phyloP scores from a whole-genome alignment of 1,140 invertebrate species.

The Homalodisca vitripennis region DNA sequence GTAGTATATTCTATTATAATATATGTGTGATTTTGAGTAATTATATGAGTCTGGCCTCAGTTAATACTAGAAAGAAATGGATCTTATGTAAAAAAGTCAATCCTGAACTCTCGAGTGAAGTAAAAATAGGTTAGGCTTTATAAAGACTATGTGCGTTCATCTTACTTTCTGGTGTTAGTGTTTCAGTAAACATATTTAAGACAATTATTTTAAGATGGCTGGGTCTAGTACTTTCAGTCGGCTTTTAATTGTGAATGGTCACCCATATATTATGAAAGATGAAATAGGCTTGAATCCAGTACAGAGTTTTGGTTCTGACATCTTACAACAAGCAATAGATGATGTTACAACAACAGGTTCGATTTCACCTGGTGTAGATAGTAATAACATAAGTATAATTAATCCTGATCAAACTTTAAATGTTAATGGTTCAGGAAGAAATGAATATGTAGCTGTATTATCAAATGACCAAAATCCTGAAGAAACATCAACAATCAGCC shows the following conservation, averaged over 20 bases:
- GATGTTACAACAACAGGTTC: neutral
- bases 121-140: too few relatives aligned
- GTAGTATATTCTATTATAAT: too few relatives aligned
- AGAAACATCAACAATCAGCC: neutral
- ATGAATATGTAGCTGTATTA: neutral
- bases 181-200: too few relatives aligned
- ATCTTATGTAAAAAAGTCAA: too few relatives aligned
- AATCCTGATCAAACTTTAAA: neutral
- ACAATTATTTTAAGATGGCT: neutral
- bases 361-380: neutral
- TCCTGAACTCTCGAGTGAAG: too few relatives aligned
- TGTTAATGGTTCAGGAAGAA: neutral
- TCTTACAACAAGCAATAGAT: neutral
- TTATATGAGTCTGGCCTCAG: too few relatives aligned
- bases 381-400: neutral
- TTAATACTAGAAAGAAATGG: too few relatives aligned
- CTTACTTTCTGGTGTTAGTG: too few relatives aligned
- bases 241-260: neutral
- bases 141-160: too few relatives aligned
- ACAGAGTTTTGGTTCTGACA: neutral
- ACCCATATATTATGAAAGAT: neutral
- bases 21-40: too few relatives aligned
- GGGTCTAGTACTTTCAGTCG: neutral
- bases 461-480: neutral
- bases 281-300: neutral